Percentiles rank a stretch among this genome's conserved stretches.
Conservation (phyloP, 2,113 vertebrate species). For the Peucedramus taeniatus region DNA sequence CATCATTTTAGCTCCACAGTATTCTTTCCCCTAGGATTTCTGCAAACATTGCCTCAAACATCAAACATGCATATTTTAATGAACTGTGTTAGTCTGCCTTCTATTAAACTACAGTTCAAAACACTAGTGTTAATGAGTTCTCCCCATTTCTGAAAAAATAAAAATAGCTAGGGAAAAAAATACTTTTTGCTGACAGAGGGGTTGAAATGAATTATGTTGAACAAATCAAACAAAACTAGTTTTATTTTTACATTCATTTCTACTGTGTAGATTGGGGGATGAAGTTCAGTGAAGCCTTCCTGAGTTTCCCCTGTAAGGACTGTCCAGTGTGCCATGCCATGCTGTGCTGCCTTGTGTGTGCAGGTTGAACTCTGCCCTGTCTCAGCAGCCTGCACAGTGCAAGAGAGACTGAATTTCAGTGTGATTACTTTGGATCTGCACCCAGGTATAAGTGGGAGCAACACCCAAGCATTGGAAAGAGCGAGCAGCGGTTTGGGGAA, state of each 20-base stretch:
- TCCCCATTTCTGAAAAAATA: background rate
- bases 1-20: background rate
- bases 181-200: background rate
- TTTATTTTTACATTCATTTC: background rate
- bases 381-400: background rate
- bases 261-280: background rate
- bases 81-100: background rate
- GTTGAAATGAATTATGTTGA: background rate
- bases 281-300: background rate
- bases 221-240: background rate
- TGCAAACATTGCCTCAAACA: slow-evolving; percentile 51
- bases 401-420: background rate
- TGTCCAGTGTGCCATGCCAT: background rate
- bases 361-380: background rate
- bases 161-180: slow-evolving; percentile 6
- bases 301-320: background rate
- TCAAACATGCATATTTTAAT: slow-evolving; percentile 61
- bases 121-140: slow-evolving; percentile 35
- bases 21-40: background rate
- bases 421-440: background rate
- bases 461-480: background rate
- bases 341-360: background rate
- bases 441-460: background rate
- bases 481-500: rapidly evolving
- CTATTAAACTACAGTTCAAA: slow-evolving; percentile 11